phyloP scores from a whole-genome alignment of 2,113 vertebrate species.

The Lichenostomus cassidix region DNA sequence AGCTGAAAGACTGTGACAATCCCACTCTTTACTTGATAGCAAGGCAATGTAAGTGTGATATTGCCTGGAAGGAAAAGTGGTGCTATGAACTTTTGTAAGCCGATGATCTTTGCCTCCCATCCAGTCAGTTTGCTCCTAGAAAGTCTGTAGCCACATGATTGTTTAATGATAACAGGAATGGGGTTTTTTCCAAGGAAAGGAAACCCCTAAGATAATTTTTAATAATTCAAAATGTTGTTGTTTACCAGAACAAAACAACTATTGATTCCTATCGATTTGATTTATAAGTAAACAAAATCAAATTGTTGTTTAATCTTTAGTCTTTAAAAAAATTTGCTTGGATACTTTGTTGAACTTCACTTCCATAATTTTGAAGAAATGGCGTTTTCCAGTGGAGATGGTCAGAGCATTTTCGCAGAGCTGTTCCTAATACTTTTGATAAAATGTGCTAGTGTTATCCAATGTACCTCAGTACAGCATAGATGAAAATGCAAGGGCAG shows the following conservation, averaged over 20 bases:
- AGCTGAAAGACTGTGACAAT: neutral
- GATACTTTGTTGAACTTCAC: neutral
- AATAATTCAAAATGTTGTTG: neutral
- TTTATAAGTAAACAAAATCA: neutral
- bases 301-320: neutral
- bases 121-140: neutral
- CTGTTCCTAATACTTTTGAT: neutral
- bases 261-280: neutral
- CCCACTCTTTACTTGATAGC: neutral
- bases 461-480: accelerated
- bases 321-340: neutral
- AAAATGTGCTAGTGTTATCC: neutral
- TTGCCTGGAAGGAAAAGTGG: neutral
- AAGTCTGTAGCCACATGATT: neutral
- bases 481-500: neutral
- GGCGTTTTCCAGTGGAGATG: neutral
- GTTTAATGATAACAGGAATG: neutral
- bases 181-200: neutral
- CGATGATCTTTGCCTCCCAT: neutral
- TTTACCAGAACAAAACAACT: neutral
- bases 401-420: neutral
- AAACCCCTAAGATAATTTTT: neutral
- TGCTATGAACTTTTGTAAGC: neutral
- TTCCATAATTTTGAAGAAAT: neutral
- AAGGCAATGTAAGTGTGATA: neutral